Evolutionary conservation across 2,888 invertebrate genomes (phyloP), one percentile per base, ranked within the genome.

Genomic region (Stratiomys singularior): DNA sequence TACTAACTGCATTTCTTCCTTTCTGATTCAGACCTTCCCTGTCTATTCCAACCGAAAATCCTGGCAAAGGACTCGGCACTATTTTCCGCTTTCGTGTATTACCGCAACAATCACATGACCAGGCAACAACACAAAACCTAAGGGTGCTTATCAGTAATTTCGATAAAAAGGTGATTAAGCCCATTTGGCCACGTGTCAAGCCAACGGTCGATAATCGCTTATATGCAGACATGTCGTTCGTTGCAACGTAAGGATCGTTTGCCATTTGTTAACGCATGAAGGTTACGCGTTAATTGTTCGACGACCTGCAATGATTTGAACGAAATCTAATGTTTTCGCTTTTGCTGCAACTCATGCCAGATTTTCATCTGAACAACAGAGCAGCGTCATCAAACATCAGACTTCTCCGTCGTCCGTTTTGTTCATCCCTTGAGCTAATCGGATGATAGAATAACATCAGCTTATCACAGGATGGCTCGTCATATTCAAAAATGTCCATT

Each of bases 141-240:
- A 28, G 72, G 56, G 58, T 25, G 64, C 76, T 76, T 76, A 76
- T 76, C 76, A 27, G 76, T 18, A 64, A 64, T 66, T 66, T 76
- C 23, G 76, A 76, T 76, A 76, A 76, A 76, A 76, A 79, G 79
- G 78, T 79, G 78, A 79, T 78, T 79, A 76, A 77, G 74, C 76
- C 78, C 67, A 77, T 78, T 79, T 63, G 78, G 79, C 47, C 79
- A 79, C 79, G 79, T 79, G 79, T 79, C 79, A 78, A 52, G 67
- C 78, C 46, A 63, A 72, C 52, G 79, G 79, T 76, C 77, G 78
- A 74, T 78, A 79, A 79, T 79, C 78, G 76, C 18, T 30, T 66
- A 21, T 47, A 44, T 30, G 37, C 76, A 47, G 44, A 56, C 37
- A 5, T 37, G 37, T 37, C 37, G 9, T 9, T 37, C 5, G 5